Conservation (phyloP, 2,888 invertebrate genomes). For the Sinotaia quadrata region DNA sequence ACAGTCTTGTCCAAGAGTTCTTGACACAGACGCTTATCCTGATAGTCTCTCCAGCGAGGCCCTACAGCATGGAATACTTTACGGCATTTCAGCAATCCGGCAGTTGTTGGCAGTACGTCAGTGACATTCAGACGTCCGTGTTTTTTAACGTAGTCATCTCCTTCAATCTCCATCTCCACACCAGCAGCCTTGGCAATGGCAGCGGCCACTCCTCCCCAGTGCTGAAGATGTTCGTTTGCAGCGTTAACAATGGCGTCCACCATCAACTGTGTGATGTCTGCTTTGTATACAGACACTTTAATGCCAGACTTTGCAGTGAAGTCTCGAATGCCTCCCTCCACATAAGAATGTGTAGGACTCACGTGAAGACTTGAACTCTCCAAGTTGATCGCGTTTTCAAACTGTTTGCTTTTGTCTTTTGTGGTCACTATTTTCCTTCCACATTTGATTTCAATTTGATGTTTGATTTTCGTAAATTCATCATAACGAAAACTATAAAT, state of each 20-base stretch:
- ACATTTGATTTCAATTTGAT: too few species aligned
- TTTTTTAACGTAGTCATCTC: constrained; percentile 7
- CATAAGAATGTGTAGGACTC: too few species aligned
- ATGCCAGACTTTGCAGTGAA: background rate
- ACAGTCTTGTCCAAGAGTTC: constrained; percentile 7
- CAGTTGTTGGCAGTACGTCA: constrained; percentile 22
- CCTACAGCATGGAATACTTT: constrained; percentile 34
- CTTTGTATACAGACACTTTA: too few species aligned
- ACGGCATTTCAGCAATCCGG: constrained; percentile 25
- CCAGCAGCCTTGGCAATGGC: constrained; percentile 30
- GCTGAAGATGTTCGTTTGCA: too few species aligned
- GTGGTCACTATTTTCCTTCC: too few species aligned
- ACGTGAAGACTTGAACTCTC: too few species aligned
- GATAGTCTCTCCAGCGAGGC: constrained; percentile 28
- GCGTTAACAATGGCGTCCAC: too few species aligned
- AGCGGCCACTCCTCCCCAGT: constrained; percentile 32
- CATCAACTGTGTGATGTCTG: too few species aligned
- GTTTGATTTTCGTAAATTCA: too few species aligned
- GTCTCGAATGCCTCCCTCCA: background rate
- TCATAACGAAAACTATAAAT: too few species aligned
- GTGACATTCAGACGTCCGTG: constrained; percentile 17
- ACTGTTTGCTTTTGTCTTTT: too few species aligned
- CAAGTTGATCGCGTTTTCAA: too few species aligned
- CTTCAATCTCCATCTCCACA: constrained; percentile 11
- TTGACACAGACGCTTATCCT: constrained; percentile 18